These are phyloP conservation scores for Austrofundulus limnaeus DNA, from an alignment of 2,113 vertebrate genomes.

Conservation along the genomic window DNA sequence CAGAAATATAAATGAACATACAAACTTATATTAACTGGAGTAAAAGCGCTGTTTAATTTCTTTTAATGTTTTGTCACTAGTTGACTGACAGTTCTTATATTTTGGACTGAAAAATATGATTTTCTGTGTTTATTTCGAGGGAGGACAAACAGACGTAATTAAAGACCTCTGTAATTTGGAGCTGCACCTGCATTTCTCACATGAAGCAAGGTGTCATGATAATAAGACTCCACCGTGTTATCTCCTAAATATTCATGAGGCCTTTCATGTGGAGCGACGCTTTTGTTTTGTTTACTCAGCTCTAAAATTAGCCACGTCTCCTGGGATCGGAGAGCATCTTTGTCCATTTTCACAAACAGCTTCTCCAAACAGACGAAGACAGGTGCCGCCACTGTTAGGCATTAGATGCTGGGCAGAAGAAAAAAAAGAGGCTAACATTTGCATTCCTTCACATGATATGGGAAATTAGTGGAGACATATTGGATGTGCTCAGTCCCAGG, in stretches of 20 bases:
- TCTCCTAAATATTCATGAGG: conserved; percentile 56
- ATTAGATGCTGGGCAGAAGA: not conserved
- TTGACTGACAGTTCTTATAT: not conserved
- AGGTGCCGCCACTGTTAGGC: conserved; percentile 17
- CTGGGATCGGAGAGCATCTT: conserved; percentile 30
- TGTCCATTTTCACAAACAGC: conserved; percentile 36
- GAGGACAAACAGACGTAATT: not conserved
- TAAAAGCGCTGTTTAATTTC: not conserved
- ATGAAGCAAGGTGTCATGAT: conserved; percentile 38
- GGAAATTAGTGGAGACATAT: conserved; percentile 40
- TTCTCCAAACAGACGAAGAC: conserved; percentile 28
- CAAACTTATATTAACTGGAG: too few species aligned
- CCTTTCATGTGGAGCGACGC: conserved; percentile 49
- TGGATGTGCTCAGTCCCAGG: conserved; percentile 24
- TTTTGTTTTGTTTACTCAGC: conserved; percentile 30
- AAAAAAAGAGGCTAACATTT: conserved; percentile 2
- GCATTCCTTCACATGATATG: conserved; percentile 28
- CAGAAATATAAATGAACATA: too few species aligned
- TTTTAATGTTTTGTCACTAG: not conserved
- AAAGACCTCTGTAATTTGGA: conserved; percentile 5
- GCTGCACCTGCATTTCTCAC: conserved; percentile 9
- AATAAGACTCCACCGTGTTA: conserved; percentile 37
- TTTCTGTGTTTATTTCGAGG: not conserved
- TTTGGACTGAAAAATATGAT: not conserved
- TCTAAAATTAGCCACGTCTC: conserved; percentile 49